These are phyloP conservation scores for Celastrina argiolus DNA, from an alignment of 2,888 invertebrate species.

Conservation along the genomic window DNA sequence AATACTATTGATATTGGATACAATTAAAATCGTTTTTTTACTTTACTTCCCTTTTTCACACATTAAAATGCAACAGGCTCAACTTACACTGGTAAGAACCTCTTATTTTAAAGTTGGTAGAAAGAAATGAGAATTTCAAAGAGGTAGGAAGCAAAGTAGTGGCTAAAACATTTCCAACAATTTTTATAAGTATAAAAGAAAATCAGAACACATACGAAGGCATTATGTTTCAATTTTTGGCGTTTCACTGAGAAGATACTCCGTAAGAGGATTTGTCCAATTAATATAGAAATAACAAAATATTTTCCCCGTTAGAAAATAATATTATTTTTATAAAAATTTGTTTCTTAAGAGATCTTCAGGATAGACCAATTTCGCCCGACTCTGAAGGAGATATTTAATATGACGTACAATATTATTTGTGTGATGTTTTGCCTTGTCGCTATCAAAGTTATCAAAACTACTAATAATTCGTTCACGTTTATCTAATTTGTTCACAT, in stretches of 20 bases:
- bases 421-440: too few relatives aligned
- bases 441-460: too few relatives aligned
- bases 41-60: too few relatives aligned
- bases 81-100: too few relatives aligned
- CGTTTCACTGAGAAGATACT: not conserved
- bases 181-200: conserved; percentile 5
- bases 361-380: not conserved
- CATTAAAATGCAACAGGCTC: too few relatives aligned
- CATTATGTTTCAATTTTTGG: conserved; percentile 6
- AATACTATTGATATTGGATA: too few relatives aligned
- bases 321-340: not conserved
- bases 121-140: not conserved
- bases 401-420: not conserved
- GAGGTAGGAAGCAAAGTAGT: not conserved
- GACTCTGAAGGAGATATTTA: not conserved
- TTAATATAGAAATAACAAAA: conserved; percentile 9
- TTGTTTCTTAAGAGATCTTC: not conserved
- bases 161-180: not conserved
- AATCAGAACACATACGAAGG: not conserved
- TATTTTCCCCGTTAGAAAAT: not conserved
- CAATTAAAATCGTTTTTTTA: too few relatives aligned
- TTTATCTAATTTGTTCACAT: too few relatives aligned
- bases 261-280: conserved; percentile 4
- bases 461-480: too few relatives aligned
- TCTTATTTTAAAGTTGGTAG: not conserved